Base-by-base conservation (phyloP, 2,888 invertebrate genomes). In the Drosophila stalkeri region DNA sequence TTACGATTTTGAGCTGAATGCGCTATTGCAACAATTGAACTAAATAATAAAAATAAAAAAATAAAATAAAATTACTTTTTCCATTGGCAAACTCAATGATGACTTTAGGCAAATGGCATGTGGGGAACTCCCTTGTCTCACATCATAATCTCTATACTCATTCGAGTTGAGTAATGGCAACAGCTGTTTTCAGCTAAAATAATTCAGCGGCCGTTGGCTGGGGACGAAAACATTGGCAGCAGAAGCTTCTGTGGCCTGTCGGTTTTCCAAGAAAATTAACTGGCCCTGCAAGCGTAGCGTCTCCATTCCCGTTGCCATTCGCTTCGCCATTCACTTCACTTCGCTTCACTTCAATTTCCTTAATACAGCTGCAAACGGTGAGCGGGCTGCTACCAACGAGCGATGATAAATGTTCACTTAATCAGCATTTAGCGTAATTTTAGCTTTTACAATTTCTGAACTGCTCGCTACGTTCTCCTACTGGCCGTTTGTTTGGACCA, bases 361-460 rank as follows among this genome's bases (percentile, higher is more conserved):
- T 86, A 77, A 82, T 85, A 77, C 85, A 90, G 89, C 85, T 85
- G 85, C 61, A 54, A 55, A 43, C 66, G 62, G 39, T 23, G 27
- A 57, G 46, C 52, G 54, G 43, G 57, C 43, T 33, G 43, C 73
- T 72, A 54, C 73, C 90, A 86, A 86, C 85, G 74, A 86, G 85
- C 90, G 81, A 91, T 92, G 92, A 92, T 92, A 92, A 92, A 92
- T 92, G 91, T 91, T 85, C 91, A 92, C 92, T 92, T 92, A 92
- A 92, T 92, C 93, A 92, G 93, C 92, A 91, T 92, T 92, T 92
- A 92, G 92, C 92, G 92, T 92, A 92, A 92, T 92, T 92, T 92
- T 84, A 92, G 92, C 91, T 91, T 82, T 91, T 88, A 88, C 81
- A 90, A 86, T 86, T 90, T 89, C 90, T 83, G 72, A 61, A 57